Evolutionary conservation across 2,888 invertebrate species (phyloP).

Genomic region (Melinopterus prodromus): DNA sequence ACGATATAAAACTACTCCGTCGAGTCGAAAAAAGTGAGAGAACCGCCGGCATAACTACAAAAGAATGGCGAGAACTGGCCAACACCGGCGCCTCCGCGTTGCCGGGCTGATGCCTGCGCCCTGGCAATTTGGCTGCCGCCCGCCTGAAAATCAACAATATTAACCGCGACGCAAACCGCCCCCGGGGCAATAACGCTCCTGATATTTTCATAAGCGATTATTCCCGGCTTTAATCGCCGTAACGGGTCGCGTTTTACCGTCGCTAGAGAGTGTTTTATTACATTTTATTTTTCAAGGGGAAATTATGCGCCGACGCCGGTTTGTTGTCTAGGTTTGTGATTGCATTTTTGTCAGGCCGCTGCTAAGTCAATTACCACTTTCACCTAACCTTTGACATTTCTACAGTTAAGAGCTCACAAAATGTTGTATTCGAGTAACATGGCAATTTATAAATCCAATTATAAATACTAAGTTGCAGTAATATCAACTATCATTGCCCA

Average conservation of each 20-base stretch:
- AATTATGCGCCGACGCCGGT: neutral
- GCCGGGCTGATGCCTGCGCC: neutral
- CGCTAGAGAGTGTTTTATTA: conserved; percentile 57
- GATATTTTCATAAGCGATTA: conserved; percentile 60
- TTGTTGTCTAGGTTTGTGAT: neutral
- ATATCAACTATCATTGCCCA: too few species aligned
- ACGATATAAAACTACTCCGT: neutral
- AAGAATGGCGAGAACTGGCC: conserved; percentile 11
- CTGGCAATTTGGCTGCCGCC: conserved; percentile 32
- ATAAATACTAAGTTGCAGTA: too few species aligned
- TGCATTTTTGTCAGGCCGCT: neutral
- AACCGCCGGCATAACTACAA: conserved; percentile 10
- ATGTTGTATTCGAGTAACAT: too few species aligned
- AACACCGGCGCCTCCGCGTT: neutral
- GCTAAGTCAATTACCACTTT: too few species aligned
- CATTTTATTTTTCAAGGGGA: conserved; percentile 53
- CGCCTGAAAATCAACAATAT: conserved; percentile 49
- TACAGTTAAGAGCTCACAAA: too few species aligned
- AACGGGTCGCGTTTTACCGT: conserved; percentile 45
- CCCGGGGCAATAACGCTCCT: conserved; percentile 51
- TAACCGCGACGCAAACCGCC: conserved; percentile 51
- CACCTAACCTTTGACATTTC: too few species aligned
- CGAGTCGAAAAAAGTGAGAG: neutral
- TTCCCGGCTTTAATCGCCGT: conserved; percentile 55
- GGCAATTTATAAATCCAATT: too few species aligned